Evolutionary conservation across 1,140 invertebrate species (phyloP).

Genomic region (Oncopeltus fasciatus): DNA sequence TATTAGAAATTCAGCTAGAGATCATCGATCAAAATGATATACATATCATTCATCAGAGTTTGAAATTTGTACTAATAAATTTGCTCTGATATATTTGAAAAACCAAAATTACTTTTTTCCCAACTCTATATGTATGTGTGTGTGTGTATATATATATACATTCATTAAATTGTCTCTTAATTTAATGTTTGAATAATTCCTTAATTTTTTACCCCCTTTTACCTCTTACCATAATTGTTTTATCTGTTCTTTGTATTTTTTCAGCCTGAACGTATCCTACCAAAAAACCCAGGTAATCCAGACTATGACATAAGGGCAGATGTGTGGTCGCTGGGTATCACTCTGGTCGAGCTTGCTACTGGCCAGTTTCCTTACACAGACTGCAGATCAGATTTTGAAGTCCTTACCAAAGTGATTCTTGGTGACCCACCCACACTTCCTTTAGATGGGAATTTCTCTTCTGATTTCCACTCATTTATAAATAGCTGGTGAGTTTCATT

Average conservation of each 20-base stretch:
- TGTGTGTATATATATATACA: too few relatives aligned
- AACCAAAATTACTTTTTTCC: too few relatives aligned
- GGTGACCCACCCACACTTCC: conserved; percentile 76
- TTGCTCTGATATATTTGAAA: too few relatives aligned
- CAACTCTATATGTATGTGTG: too few relatives aligned
- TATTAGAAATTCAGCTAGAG: too few relatives aligned
- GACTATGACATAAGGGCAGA: conserved; percentile 97
- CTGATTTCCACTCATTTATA: conserved; percentile 74
- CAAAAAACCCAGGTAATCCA: conserved; percentile 66
- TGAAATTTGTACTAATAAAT: too few relatives aligned
- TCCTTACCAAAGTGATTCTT: conserved; percentile 74
- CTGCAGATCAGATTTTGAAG: conserved; percentile 93
- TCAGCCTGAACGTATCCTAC: conserved; percentile 90
- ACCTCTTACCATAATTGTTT: too few relatives aligned
- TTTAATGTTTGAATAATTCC: too few relatives aligned
- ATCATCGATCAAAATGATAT: too few relatives aligned
- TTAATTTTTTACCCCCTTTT: too few relatives aligned
- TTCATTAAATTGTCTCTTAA: too few relatives aligned
- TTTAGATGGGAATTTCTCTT: conserved; percentile 54
- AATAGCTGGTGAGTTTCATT: conserved; percentile 47
- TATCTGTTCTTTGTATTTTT: conserved; percentile 19
- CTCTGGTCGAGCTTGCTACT: conserved; percentile 81
- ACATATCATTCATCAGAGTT: too few relatives aligned
- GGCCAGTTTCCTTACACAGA: conserved; percentile 82
- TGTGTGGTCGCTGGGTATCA: conserved; percentile 97